Evolutionary conservation across 2,888 invertebrate genomes (phyloP), one percentile per base, ranked within the genome.

Genomic region (Papilio gigon): DNA sequence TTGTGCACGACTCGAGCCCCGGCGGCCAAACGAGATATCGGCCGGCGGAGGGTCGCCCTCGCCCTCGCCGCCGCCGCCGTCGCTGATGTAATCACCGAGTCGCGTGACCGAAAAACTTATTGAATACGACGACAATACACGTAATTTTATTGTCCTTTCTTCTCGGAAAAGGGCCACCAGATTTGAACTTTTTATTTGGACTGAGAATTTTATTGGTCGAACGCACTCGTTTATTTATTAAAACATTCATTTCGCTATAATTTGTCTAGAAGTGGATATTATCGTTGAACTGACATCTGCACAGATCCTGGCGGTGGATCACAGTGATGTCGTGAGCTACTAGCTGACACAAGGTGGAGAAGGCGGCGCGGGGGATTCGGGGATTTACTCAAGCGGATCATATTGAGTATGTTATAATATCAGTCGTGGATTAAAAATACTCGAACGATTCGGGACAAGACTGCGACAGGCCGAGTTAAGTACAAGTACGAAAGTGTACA

Each of bases 91-190:
- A 73, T 71, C 71, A 66, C 63, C 56, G 50, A 56, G 69, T 68
- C 66, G 70, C 70, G 72, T 72, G 73, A 71, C 73, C 71, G 60
- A 71, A 56, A 69, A 64, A 68, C 68, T 70, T 73, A 72, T 75
- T 73, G 75, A 70, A 72, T 69, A 67, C 70, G 70, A 68, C 69
- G 68, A 71, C 73, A 71, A 72, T 70, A 65, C 61, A 50, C 60
- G 63, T 66, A 70, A 71, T 69, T 70, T 71, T 70, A 70, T 65
- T 50, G 71, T 62, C 60, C 67, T 68, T 71, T 68, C 63, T 68
- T 65, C 44, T 40, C 20, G 8, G 33, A 42, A 25, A 30, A 44
- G 25, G 53, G 37, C 50, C 37, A 0, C 9, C 37, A 59, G 59
- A 59, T 59, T 59, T 37, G 37, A 25, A 58, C 25, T 20, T 50